Conservation (phyloP, 2,797 vertebrate species). For the Halcyon leucocephala region DNA sequence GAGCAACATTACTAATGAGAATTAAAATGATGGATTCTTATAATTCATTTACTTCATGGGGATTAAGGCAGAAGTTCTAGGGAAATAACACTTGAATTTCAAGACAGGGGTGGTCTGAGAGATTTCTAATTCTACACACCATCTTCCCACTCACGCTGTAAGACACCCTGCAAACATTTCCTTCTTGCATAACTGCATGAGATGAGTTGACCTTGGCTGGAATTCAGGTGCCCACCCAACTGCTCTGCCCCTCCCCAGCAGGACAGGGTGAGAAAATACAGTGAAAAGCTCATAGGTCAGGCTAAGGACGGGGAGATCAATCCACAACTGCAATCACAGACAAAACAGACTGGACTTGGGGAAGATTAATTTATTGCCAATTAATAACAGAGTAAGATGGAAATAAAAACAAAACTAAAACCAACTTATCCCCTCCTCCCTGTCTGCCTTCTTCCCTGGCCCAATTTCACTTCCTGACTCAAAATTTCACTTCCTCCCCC, state of each 20-base stretch:
- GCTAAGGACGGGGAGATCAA: neutral
- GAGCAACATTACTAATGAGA: neutral
- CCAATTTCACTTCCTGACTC: neutral
- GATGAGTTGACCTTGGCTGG: neutral
- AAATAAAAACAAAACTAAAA: neutral
- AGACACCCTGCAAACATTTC: neutral
- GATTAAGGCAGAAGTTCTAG: neutral
- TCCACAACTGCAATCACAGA: neutral
- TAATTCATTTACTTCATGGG: neutral
- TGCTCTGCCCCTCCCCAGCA: neutral
- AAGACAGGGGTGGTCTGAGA: neutral
- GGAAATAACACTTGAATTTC: neutral
- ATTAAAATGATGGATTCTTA: neutral
- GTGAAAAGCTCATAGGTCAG: neutral
- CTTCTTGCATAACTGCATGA: neutral
- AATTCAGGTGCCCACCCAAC: neutral
- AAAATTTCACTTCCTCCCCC: neutral
- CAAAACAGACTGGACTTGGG: neutral
- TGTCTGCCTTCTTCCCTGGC: neutral
- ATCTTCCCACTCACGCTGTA: accelerated
- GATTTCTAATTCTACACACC: neutral
- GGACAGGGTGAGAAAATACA: accelerated
- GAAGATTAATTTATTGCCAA: neutral
- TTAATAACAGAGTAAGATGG: neutral
- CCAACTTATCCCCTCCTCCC: neutral